Base-by-base conservation (phyloP, 1,140 invertebrate species). In the Pomacea maculata region DNA sequence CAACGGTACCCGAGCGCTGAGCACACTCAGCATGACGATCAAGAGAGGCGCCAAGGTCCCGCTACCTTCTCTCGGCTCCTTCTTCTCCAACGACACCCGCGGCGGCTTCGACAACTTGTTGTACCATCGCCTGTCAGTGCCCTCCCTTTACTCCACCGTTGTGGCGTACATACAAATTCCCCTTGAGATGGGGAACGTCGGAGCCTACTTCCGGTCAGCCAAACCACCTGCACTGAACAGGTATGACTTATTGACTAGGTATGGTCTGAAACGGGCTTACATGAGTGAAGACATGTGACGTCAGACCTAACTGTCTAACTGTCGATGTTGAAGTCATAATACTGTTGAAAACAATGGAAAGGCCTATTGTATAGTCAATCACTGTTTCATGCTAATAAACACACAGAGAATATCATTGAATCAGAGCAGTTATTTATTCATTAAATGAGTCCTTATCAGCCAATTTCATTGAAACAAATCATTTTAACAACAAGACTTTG, bases 121-220 rank as follows among this genome's bases (percentile, higher is more conserved):
- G 63, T 81, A 81, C 64, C 80, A 81, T 55, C 72, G 57, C 65
- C 70, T 81, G 8, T 21, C 45, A 19, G 63, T 81, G 19, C n/a
- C 54, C 68, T 55, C 65, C 21, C 19, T 12, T 14, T 6, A 61
- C 14, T 73, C 75, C 52, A 17, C 63, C 14, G 14, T 57, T 10
- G 54, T 76, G 17, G 61, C 76, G 3, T 67, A 29, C 61, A n/a
- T 81, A 19, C 65, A 70, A 29, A 12, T 61, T 17, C 52, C 67
- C 2, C 9, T 34, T 19, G 34, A 61, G 17, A 57, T 57, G 5
- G 25, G 7, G 0, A 64, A 63, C n/a, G 78, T 79, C 21, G 73
- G 25, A 7, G 67, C 61, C 34, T 79, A 71, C 55, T 65, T 79
- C 19, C 70, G 78, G 25, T 19, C 25, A 12, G 55, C 17, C 10